phyloP scores from a whole-genome alignment of 2,888 invertebrate genomes.

The Sturmia bella region DNA sequence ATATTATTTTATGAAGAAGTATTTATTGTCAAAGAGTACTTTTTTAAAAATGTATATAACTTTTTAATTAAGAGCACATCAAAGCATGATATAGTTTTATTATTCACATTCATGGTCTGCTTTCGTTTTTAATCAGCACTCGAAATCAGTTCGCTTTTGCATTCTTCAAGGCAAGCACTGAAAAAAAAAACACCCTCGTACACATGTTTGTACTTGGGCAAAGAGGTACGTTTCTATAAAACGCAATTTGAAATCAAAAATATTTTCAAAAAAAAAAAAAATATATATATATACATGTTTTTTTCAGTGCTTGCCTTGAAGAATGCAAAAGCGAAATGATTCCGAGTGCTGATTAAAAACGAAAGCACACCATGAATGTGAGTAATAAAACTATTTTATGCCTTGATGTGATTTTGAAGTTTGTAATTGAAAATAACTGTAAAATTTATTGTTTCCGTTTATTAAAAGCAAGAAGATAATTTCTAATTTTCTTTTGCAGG shows the following conservation, averaged over 20 bases:
- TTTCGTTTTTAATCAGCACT: constrained; percentile 43
- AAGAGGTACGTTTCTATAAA: too few species aligned
- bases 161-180: neutral
- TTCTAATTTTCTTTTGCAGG: constrained; percentile 34
- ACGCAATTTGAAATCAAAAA: too few species aligned
- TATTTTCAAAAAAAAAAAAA: too few species aligned
- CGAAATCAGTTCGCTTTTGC: constrained; percentile 43
- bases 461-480: neutral
- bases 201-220: too few species aligned
- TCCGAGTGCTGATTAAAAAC: constrained; percentile 40
- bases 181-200: too few species aligned
- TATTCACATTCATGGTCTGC: constrained; percentile 33
- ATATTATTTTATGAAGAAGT: too few species aligned
- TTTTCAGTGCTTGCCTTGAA: neutral
- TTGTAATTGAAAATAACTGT: constrained; percentile 34
- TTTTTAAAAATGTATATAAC: neutral
- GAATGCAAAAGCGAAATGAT: constrained; percentile 41
- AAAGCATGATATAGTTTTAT: constrained; percentile 37
- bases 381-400: constrained; percentile 43
- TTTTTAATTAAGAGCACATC: constrained; percentile 29
- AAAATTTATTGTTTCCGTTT: constrained; percentile 29
- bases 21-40: too few species aligned
- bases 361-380: constrained; percentile 31
- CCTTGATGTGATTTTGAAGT: constrained; percentile 22
- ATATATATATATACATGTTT: constrained; percentile 5